Evolutionary conservation across 1,140 invertebrate species (phyloP).

Genomic region (Diachasmimorpha longicaudata): DNA sequence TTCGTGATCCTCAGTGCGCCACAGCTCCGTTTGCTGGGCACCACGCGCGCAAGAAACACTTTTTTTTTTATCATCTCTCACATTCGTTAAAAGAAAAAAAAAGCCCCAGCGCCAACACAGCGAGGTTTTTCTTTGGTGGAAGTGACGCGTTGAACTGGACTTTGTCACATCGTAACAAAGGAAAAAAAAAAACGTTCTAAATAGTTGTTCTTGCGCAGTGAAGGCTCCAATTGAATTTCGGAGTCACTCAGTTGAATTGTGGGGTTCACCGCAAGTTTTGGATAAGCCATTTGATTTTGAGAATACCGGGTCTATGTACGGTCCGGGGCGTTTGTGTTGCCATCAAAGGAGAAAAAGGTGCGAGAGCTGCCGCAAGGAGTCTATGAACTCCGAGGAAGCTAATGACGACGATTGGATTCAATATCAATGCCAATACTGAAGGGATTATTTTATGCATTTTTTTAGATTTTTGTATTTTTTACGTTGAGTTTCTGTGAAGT

Average conservation of each 20-base stretch:
- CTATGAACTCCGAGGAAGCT: conserved; percentile 41
- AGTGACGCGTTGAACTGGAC: background rate
- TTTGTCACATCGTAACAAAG: background rate
- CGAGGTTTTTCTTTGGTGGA: background rate
- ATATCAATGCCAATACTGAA: background rate
- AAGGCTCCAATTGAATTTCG: too few relatives aligned
- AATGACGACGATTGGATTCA: conserved; percentile 29
- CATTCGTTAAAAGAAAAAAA: background rate
- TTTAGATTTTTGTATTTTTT: background rate
- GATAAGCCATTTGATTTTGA: background rate
- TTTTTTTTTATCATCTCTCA: background rate
- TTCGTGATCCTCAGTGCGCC: background rate
- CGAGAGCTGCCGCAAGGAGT: conserved; percentile 36
- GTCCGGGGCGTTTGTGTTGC: conserved; percentile 29
- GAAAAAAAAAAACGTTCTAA: background rate
- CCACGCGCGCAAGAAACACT: background rate
- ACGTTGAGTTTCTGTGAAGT: background rate
- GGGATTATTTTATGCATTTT: background rate
- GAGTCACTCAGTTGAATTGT: background rate
- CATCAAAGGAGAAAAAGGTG: conserved; percentile 31
- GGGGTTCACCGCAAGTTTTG: background rate
- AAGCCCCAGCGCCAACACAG: background rate
- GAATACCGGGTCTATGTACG: conserved; percentile 43
- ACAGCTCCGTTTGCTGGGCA: background rate
- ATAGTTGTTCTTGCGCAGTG: background rate